These are phyloP conservation scores for Parnassius smintheus DNA, from an alignment of 2,888 invertebrate species.

Conservation along the genomic window DNA sequence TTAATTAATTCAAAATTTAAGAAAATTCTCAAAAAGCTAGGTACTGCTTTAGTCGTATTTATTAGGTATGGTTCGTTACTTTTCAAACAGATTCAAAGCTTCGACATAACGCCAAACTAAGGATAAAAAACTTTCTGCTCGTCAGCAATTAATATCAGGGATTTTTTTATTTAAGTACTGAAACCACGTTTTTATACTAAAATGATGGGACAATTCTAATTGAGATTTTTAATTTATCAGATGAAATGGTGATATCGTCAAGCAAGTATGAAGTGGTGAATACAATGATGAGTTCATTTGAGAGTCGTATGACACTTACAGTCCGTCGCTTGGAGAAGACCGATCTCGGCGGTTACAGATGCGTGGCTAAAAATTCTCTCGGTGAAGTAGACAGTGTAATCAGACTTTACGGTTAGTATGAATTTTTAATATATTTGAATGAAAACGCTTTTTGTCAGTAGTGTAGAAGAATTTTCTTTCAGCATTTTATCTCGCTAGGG, in stretches of 20 bases:
- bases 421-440: not conserved
- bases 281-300: conserved; percentile 86
- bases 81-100: conserved; percentile 17
- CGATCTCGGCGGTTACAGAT: conserved; percentile 91
- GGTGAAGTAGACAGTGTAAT: conserved; percentile 94
- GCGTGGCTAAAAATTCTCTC: conserved; percentile 92
- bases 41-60: conserved; percentile 16
- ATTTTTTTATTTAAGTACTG: too few species aligned
- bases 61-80: conserved; percentile 21
- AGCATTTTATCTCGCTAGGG: too few species aligned
- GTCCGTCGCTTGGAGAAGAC: conserved; percentile 86
- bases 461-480: too few species aligned
- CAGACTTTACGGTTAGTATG: conserved; percentile 88
- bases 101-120: conserved; percentile 18
- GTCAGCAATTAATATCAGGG: conserved; percentile 9
- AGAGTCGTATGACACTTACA: conserved; percentile 90
- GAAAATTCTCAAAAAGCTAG: not conserved
- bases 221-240: conserved; percentile 54
- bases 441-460: too few species aligned
- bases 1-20: too few species aligned
- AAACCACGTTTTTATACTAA: too few species aligned
- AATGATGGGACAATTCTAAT: not conserved
- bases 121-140: conserved; percentile 14
- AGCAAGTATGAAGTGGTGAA: conserved; percentile 89
- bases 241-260: conserved; percentile 92